Percentiles rank a stretch among this genome's conserved stretches.
Evolutionary conservation across 2,113 vertebrate species (phyloP).

Genomic region (Thermophis baileyi): DNA sequence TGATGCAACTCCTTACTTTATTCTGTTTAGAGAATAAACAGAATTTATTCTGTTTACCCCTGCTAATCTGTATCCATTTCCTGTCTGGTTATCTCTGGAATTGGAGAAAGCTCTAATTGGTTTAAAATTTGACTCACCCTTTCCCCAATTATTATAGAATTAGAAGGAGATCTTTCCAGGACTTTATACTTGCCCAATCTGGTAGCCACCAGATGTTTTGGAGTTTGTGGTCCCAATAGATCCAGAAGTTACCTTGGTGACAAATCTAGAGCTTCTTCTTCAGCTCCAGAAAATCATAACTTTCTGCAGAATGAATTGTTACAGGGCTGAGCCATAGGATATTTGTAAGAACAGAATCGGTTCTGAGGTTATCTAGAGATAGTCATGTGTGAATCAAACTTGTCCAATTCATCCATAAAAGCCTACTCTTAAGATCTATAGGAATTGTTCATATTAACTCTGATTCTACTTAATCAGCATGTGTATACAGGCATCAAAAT

Average conservation of each 20-base stretch:
- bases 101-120: not conserved
- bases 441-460: not conserved
- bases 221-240: not conserved
- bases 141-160: not conserved
- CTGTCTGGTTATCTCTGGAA: not conserved
- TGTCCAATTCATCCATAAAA: not conserved
- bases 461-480: not conserved
- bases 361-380: not conserved
- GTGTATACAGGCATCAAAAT: too few relatives aligned
- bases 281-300: not conserved
- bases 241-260: not conserved
- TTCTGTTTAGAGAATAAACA: not conserved
- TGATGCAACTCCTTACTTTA: not conserved
- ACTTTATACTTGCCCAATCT: not conserved
- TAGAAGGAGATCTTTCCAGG: not conserved
- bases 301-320: accelerated
- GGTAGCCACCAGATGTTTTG: not conserved
- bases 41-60: not conserved
- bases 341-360: not conserved
- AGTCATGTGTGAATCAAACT: not conserved
- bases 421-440: not conserved
- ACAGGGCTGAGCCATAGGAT: not conserved
- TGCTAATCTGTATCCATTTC: not conserved
- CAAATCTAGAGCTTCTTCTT: not conserved
- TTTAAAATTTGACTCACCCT: not conserved